phyloP scores from a whole-genome alignment of 23 tunicate species.

The Trididemnum miniatum region DNA sequence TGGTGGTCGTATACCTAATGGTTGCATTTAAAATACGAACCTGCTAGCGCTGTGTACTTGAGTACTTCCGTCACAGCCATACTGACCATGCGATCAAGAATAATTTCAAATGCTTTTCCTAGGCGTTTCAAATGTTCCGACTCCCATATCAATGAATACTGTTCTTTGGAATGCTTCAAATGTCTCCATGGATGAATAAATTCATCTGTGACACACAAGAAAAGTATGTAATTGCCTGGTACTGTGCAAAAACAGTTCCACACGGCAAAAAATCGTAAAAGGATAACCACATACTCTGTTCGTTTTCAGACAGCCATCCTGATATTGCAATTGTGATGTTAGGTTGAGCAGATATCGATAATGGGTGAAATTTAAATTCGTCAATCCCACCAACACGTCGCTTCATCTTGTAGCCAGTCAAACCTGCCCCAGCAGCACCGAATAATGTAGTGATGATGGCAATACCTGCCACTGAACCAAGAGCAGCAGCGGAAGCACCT shows the following conservation, averaged over 20 bases:
- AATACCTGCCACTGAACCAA: constrained; percentile 95
- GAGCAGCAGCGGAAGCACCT: constrained; percentile 88
- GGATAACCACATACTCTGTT: constrained; percentile 17
- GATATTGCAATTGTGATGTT: constrained; percentile 73
- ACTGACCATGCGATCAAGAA: constrained; percentile 70
- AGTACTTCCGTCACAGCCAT: constrained; percentile 87
- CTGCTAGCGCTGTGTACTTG: constrained; percentile 79
- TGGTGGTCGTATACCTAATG: no score
- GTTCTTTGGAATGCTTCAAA: constrained; percentile 74
- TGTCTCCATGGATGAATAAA: constrained; percentile 77
- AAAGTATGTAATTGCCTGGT: no score
- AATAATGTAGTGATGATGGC: constrained; percentile 95
- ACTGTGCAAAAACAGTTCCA: no score
- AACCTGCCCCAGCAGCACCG: constrained; percentile 99
- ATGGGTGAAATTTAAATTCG: constrained; percentile 73
- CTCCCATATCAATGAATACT: constrained; percentile 92
- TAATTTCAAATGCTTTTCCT: constrained; percentile 90
- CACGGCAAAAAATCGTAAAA: no score
- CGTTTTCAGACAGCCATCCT: constrained; percentile 76
- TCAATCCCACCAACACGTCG: constrained; percentile 97
- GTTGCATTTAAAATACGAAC: no score
- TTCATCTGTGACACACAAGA: no score
- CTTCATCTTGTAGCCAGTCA: constrained; percentile 99
- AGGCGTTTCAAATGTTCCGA: constrained; percentile 71
- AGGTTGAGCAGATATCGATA: constrained; percentile 68